Percentiles rank a stretch among this genome's conserved stretches.
Evolutionary conservation across 2,888 invertebrate species (phyloP).

Genomic region (Xanthorhoe designata): DNA sequence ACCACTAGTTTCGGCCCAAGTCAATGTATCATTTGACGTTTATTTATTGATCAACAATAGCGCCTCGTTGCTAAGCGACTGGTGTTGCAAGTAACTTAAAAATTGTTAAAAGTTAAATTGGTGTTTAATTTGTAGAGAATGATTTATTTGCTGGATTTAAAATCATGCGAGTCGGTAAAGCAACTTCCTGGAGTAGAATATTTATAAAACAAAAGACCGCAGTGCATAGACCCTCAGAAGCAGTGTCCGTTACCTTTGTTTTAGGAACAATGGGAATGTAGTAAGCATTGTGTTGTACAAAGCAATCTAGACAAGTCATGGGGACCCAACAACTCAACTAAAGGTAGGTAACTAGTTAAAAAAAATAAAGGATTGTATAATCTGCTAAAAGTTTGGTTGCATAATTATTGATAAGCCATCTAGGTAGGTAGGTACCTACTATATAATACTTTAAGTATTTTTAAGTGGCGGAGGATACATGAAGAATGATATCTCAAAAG

Average conservation of each 20-base stretch:
- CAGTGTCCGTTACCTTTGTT: conserved; percentile 52
- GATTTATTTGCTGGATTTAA: not conserved
- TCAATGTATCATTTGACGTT: conserved; percentile 19
- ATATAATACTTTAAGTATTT: not conserved
- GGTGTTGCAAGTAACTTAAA: conserved; percentile 33
- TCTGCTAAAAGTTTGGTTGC: too few species aligned
- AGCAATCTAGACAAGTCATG: not conserved
- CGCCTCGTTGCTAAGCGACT: conserved; percentile 52
- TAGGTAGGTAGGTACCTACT: not conserved
- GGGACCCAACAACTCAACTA: not conserved
- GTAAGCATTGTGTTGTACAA: conserved; percentile 15
- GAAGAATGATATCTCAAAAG: too few species aligned
- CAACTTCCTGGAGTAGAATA: conserved; percentile 23
- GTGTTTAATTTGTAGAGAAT: too few species aligned
- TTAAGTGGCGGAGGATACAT: too few species aligned
- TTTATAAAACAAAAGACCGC: conserved; percentile 31
- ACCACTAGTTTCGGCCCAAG: not conserved
- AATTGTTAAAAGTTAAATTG: too few species aligned
- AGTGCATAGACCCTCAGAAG: conserved; percentile 40
- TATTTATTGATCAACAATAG: conserved; percentile 44
- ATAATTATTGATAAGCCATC: too few species aligned
- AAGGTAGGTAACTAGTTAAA: not conserved
- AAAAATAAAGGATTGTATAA: too few species aligned
- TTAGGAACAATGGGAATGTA: conserved; percentile 45
- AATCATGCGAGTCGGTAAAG: conserved; percentile 1